phyloP scores from a whole-genome alignment of 1,140 invertebrate species.

The Bacillus rossius region DNA sequence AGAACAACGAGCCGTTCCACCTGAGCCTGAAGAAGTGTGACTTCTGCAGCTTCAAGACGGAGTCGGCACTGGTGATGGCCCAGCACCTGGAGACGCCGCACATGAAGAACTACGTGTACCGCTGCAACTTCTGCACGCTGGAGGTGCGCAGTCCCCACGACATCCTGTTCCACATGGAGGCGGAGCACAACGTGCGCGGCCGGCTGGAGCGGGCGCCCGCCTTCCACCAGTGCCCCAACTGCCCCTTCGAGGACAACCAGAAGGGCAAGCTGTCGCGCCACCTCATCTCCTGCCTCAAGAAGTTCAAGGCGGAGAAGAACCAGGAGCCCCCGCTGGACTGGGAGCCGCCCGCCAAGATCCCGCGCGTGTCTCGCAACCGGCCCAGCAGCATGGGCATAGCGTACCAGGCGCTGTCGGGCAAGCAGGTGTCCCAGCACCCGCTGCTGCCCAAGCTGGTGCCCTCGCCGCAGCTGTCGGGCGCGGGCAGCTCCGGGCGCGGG shows the following conservation, averaged over 20 bases:
- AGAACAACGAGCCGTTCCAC: slow-evolving; percentile 81
- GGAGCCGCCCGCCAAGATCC: slow-evolving; percentile 90
- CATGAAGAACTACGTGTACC: slow-evolving; percentile 76
- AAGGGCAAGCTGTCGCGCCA: slow-evolving; percentile 90
- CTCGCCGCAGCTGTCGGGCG: slow-evolving; percentile 38
- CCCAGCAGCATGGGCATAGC: slow-evolving; percentile 31
- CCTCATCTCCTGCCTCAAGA: slow-evolving; percentile 82
- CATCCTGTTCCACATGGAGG: slow-evolving; percentile 89
- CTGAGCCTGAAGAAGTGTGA: slow-evolving; percentile 78
- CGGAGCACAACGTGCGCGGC: slow-evolving; percentile 76
- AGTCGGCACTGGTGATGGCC: slow-evolving; percentile 79
- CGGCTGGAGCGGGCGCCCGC: slow-evolving; percentile 77
- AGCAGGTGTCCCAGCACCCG: slow-evolving; percentile 44
- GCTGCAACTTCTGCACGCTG: slow-evolving; percentile 80
- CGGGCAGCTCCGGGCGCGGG: slow-evolving; percentile 31
- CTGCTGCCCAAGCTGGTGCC: slow-evolving; percentile 48
- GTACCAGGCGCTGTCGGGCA: slow-evolving; percentile 40
- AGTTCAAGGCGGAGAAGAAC: slow-evolving; percentile 83
- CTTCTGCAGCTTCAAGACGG: slow-evolving; percentile 89
- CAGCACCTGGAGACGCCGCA: slow-evolving; percentile 91
- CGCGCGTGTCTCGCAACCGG: slow-evolving; percentile 56
- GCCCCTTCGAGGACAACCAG: slow-evolving; percentile 91
- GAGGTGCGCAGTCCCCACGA: slow-evolving; percentile 79
- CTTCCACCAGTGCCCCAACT: slow-evolving; percentile 89
- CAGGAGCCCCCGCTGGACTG: slow-evolving; percentile 79